A percentile compares a stretch with the other conserved stretches of the same genome.
phyloP scores from a whole-genome alignment of 2,888 invertebrate species.

The Axea sp. region DNA sequence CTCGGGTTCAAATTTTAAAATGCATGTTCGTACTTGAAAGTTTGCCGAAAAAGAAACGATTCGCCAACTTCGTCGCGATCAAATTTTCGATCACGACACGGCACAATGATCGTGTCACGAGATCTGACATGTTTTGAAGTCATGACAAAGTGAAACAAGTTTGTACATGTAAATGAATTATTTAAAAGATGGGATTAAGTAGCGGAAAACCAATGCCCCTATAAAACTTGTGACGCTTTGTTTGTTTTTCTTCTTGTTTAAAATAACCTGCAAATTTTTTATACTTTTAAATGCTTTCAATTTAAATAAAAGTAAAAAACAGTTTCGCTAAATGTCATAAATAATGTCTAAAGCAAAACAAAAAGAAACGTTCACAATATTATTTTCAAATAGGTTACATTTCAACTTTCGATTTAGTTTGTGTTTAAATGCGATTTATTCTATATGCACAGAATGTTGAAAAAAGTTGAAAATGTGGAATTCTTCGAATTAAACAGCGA shows the following conservation, averaged over 20 bases:
- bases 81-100: slow-evolving; percentile 27
- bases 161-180: slow-evolving; percentile 35
- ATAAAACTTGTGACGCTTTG: too few relatives aligned
- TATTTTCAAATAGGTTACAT: background rate
- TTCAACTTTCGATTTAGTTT: slow-evolving; percentile 3
- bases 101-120: slow-evolving; percentile 25
- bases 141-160: slow-evolving; percentile 27
- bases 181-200: too few relatives aligned
- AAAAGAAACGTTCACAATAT: background rate
- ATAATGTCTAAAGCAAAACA: too few relatives aligned
- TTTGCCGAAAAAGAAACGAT: slow-evolving; percentile 39
- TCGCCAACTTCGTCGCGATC: slow-evolving; percentile 28
- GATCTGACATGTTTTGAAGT: slow-evolving; percentile 25
- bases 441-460: too few relatives aligned
- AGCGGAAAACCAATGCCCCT: too few relatives aligned
- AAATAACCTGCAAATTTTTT: too few relatives aligned
- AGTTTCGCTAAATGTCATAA: too few relatives aligned
- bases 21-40: slow-evolving; percentile 39
- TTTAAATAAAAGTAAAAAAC: too few relatives aligned
- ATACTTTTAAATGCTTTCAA: too few relatives aligned
- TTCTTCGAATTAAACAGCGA: slow-evolving; percentile 7
- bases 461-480: slow-evolving; percentile 12
- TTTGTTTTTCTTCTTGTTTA: too few relatives aligned
- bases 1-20: slow-evolving; percentile 41
- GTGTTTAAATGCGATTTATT: slow-evolving; percentile 15